Conservation (phyloP, 35 echinoderm and acorn worm species). For the Apostichopus parvimensis region DNA sequence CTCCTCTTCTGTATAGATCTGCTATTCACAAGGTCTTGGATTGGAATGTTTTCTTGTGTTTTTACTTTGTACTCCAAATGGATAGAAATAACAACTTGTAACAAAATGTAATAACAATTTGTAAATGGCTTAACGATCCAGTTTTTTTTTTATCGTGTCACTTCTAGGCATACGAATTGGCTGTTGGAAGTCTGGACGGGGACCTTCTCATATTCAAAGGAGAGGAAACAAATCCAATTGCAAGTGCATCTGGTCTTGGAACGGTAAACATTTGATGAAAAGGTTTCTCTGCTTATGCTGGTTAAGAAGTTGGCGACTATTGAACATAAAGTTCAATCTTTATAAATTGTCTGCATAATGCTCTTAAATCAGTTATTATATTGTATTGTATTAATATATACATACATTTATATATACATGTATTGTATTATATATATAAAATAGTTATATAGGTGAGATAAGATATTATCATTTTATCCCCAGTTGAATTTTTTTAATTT, state of each 20-base stretch:
- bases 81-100: too few relatives aligned
- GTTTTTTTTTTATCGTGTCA: neutral
- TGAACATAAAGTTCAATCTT: neutral
- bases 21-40: too few relatives aligned
- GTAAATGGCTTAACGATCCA: neutral
- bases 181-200: conserved; percentile 85
- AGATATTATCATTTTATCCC: too few relatives aligned
- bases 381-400: neutral
- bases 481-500: too few relatives aligned
- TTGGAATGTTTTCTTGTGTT: too few relatives aligned
- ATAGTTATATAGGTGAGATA: too few relatives aligned
- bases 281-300: neutral
- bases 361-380: neutral
- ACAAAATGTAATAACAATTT: too few relatives aligned
- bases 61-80: too few relatives aligned
- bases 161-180: conserved; percentile 74
- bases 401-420: too few relatives aligned
- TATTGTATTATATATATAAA: neutral
- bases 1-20: too few relatives aligned
- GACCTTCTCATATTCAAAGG: conserved; percentile 90
- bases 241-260: conserved; percentile 74
- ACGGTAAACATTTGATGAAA: conserved; percentile 65
- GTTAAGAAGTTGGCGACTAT: neutral
- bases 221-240: conserved; percentile 65
- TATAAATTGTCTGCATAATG: too few relatives aligned